Evolutionary conservation across 1,140 invertebrate genomes (phyloP).

Genomic region (Steinernema khuongi): DNA sequence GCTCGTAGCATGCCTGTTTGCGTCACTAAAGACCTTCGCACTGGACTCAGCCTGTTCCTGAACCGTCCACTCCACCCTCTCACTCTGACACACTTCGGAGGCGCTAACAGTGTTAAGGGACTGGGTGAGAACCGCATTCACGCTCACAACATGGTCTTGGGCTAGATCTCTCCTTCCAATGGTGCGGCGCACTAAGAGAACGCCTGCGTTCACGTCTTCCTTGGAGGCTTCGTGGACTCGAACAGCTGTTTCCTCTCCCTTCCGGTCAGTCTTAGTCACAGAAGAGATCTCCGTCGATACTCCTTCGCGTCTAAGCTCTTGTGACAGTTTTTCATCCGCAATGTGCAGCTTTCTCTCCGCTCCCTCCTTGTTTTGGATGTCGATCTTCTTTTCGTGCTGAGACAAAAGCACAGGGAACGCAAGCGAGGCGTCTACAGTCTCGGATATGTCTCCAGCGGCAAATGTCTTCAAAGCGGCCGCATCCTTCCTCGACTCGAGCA

Average conservation of each 20-base stretch:
- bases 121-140: slow-evolving; percentile 24
- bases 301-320: neutral
- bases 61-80: slow-evolving; percentile 23
- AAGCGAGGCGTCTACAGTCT: neutral
- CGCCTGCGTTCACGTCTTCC: slow-evolving; percentile 24
- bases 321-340: neutral
- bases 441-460: neutral
- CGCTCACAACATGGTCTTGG: slow-evolving; percentile 26
- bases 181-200: slow-evolving; percentile 33
- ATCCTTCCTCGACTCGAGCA: neutral
- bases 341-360: neutral
- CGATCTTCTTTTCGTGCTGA: neutral
- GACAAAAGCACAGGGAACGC: neutral
- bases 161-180: slow-evolving; percentile 16
- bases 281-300: neutral
- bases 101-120: slow-evolving; percentile 27
- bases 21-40: slow-evolving; percentile 19
- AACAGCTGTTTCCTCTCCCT: neutral
- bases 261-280: neutral
- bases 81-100: neutral
- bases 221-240: slow-evolving; percentile 18
- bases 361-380: neutral
- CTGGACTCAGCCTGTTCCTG: slow-evolving; percentile 6
- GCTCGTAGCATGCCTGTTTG: slow-evolving; percentile 17
- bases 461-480: neutral